These are phyloP conservation scores for Halcyon leucocephala DNA, from an alignment of 2,797 vertebrate species.

Conservation along the genomic window DNA sequence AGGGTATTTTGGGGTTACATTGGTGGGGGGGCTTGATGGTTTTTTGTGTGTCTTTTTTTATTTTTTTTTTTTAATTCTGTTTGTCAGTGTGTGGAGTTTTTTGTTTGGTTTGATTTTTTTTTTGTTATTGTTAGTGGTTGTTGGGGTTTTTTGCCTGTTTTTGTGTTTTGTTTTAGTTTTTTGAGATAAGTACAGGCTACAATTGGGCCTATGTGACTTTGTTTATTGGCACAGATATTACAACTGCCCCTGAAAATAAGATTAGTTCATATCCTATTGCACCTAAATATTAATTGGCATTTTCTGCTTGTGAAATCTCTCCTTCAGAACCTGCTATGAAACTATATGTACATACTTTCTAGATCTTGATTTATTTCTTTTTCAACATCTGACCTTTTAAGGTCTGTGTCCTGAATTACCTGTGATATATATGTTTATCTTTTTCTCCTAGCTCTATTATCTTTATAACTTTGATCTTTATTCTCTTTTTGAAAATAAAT, in stretches of 20 bases:
- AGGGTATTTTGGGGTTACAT: neutral
- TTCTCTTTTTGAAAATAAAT: neutral
- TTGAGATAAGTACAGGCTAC: neutral
- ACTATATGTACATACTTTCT: neutral
- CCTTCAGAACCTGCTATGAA: neutral
- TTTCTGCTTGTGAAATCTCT: neutral
- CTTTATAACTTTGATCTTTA: neutral
- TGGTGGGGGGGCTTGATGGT: too few relatives aligned
- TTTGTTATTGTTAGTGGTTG: neutral
- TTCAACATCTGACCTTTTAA: neutral
- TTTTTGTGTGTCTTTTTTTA: too few relatives aligned
- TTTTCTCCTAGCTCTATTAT: neutral
- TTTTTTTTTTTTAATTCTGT: too few relatives aligned
- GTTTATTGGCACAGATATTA: neutral
- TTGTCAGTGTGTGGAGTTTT: neutral
- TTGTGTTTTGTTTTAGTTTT: neutral
- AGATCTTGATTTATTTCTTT: neutral
- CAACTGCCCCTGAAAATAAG: neutral
- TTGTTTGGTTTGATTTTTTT: neutral
- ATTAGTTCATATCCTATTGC: neutral
- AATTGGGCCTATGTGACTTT: neutral
- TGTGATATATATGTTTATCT: neutral
- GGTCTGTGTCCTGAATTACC: neutral
- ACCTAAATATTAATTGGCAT: neutral
- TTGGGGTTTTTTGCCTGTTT: neutral